Percentiles rank a stretch among this genome's conserved stretches.
phyloP scores from a whole-genome alignment of 2,113 vertebrate genomes.

The Carlito syrichta region DNA sequence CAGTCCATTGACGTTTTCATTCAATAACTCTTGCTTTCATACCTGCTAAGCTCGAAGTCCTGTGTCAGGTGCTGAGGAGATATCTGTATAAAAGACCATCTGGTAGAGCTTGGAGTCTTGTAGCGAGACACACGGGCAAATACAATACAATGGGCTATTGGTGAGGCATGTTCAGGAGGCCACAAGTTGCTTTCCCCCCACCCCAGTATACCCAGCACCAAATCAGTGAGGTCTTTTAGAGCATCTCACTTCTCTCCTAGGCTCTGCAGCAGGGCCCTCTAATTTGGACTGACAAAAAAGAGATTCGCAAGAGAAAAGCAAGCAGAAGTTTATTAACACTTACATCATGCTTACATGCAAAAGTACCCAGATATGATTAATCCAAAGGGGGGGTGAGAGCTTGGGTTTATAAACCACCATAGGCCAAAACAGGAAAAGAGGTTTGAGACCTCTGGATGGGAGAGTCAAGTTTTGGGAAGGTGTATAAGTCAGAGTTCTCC shows the following conservation, averaged over 20 bases:
- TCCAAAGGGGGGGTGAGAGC: not conserved
- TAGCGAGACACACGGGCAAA: not conserved
- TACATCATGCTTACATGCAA: not conserved
- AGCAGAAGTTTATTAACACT: not conserved
- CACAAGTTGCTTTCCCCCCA: not conserved
- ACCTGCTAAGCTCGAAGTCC: not conserved
- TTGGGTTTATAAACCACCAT: not conserved
- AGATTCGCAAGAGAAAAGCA: slow-evolving; percentile 14
- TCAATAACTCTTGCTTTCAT: not conserved
- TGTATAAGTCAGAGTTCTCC: too few relatives aligned
- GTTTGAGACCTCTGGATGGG: not conserved
- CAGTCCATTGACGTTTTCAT: not conserved
- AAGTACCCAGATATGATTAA: not conserved
- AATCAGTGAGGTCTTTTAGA: not conserved
- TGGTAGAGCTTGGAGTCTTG: not conserved
- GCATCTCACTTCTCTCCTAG: not conserved
- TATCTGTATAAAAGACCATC: not conserved
- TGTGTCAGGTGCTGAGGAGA: not conserved
- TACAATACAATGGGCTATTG: not conserved
- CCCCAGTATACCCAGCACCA: not conserved
- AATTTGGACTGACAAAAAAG: not conserved
- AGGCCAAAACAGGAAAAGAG: not conserved
- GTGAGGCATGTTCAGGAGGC: not conserved
- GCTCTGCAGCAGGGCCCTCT: not conserved
- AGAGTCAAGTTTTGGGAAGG: not conserved